These are phyloP conservation scores for Stenchaetothrips biformis DNA, from an alignment of 2,888 invertebrate genomes.

Conservation along the genomic window DNA sequence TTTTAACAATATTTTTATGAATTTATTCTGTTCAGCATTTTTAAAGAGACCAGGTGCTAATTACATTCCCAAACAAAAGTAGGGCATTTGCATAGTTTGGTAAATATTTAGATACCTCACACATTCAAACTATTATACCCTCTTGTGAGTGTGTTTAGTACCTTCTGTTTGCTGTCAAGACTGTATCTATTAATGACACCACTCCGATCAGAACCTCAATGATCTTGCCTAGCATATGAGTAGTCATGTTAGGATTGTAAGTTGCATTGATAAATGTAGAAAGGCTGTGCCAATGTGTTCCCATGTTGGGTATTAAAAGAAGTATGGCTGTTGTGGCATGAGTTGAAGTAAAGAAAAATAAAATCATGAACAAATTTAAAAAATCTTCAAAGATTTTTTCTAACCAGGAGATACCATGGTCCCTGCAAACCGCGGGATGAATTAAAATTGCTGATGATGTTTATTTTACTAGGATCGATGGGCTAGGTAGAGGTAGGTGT, in stretches of 20 bases:
- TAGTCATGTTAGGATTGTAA: background rate
- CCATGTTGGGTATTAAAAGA: background rate
- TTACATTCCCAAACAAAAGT: background rate
- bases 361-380: background rate
- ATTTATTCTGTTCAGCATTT: background rate
- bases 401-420: background rate
- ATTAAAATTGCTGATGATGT: no score
- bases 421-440: no score
- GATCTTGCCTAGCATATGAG: background rate
- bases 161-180: background rate
- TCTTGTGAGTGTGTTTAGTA: background rate
- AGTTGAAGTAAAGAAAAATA: background rate
- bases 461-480: no score
- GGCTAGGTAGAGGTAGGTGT: no score
- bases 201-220: background rate
- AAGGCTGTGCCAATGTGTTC: constrained; percentile 6
- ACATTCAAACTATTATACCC: background rate
- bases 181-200: no score
- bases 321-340: background rate
- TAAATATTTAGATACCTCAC: background rate
- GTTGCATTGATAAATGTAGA: background rate
- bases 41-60: background rate
- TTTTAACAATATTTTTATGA: background rate
- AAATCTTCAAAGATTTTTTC: background rate
- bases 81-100: background rate